Conservation (phyloP, 1,140 invertebrate genomes). For the Drosophila suzukii region DNA sequence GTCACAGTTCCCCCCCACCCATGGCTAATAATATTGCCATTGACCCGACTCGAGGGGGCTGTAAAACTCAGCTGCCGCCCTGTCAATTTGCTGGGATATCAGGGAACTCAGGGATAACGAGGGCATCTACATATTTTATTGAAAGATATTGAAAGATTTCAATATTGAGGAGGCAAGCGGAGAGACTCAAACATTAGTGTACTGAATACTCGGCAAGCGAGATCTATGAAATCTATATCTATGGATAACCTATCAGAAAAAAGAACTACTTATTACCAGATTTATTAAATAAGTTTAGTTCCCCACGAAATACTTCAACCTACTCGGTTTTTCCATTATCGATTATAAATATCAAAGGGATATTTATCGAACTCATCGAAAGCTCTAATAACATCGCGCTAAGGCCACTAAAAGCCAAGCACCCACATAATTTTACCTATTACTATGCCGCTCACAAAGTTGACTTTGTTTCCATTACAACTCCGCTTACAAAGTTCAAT, state of each 20-base stretch:
- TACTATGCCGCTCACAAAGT: conserved; percentile 7
- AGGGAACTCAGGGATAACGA: conserved; percentile 11
- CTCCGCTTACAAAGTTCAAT: conserved; percentile 2
- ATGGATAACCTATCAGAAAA: too few species aligned
- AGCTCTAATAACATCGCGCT: too few species aligned
- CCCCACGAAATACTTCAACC: too few species aligned
- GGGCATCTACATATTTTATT: conserved; percentile 83
- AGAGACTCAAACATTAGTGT: conserved; percentile 9
- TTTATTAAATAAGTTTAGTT: too few species aligned
- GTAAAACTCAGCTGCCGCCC: conserved; percentile 77
- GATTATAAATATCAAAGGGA: background rate
- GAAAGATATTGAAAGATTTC: conserved; percentile 83
- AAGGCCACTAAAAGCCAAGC: background rate
- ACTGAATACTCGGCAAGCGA: background rate
- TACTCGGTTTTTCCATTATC: too few species aligned
- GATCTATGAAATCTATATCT: background rate
- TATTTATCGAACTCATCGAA: too few species aligned
- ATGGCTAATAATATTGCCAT: conserved; percentile 78
- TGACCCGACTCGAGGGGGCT: conserved; percentile 67
- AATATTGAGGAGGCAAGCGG: conserved; percentile 55
- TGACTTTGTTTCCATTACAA: conserved; percentile 10
- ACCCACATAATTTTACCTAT: background rate
- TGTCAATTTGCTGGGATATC: conserved; percentile 68
- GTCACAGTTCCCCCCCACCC: background rate
- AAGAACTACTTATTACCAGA: too few species aligned